Evolutionary conservation across 64 coral and sea anemone species (phyloP).

Genomic region (Stichodactyla helianthus): DNA sequence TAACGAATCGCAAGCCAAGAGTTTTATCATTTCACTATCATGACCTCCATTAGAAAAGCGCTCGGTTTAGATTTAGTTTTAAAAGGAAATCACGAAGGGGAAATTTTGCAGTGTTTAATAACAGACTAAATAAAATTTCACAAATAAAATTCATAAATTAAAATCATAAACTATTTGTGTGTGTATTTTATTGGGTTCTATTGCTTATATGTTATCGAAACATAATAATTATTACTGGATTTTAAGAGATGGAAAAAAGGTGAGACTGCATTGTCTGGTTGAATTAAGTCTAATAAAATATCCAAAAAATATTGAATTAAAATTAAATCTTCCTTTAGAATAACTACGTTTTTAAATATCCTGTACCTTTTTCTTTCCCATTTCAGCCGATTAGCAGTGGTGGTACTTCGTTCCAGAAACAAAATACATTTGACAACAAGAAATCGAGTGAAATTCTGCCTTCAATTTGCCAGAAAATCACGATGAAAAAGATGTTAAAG

Average conservation of each 20-base stretch:
- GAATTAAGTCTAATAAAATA: too few species aligned
- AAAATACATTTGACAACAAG: not conserved
- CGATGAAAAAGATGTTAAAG: not conserved
- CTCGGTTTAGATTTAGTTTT: not conserved
- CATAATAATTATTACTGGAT: too few species aligned
- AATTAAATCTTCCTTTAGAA: not conserved
- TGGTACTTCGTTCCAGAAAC: not conserved
- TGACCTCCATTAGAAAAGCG: not conserved
- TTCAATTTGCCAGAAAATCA: not conserved
- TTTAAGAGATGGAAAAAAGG: too few species aligned
- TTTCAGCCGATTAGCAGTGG: not conserved
- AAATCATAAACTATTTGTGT: too few species aligned
- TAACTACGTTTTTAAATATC: not conserved
- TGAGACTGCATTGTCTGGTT: too few species aligned
- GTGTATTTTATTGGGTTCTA: too few species aligned
- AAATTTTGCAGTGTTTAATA: too few species aligned
- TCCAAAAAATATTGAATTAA: too few species aligned
- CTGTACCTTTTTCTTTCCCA: constrained; percentile 6
- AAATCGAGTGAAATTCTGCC: not conserved
- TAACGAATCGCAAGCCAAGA: not conserved
- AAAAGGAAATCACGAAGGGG: not conserved
- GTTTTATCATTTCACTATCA: not conserved
- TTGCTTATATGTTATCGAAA: too few species aligned
- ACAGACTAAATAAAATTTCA: too few species aligned
- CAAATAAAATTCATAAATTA: too few species aligned